A percentile compares a stretch with the other conserved stretches of the same genome.
These are phyloP conservation scores for Drosophila buzzatii DNA, from an alignment of 2,888 invertebrate genomes.

Conservation along the genomic window DNA sequence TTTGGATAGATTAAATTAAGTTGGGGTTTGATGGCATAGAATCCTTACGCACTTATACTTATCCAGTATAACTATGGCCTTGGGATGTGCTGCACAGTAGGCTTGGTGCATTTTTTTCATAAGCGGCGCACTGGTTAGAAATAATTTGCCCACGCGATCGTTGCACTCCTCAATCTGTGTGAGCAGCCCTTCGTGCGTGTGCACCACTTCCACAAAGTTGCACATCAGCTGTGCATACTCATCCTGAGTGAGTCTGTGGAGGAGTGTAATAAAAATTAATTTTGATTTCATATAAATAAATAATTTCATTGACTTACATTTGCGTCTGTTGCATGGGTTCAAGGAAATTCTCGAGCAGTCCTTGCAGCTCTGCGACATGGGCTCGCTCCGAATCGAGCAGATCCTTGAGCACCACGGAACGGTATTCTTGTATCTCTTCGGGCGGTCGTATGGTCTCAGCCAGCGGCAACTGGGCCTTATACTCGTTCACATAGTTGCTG, in stretches of 20 bases:
- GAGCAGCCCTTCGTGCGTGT: slow-evolving; percentile 93
- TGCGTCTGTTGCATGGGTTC: slow-evolving; percentile 94
- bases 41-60: slow-evolving; percentile 91
- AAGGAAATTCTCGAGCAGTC: slow-evolving; percentile 93
- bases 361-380: slow-evolving; percentile 95
- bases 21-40: background rate
- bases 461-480: slow-evolving; percentile 87
- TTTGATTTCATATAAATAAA: accelerated
- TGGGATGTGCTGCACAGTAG: slow-evolving; percentile 97
- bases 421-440: slow-evolving; percentile 91
- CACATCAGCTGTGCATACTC: slow-evolving; percentile 95
- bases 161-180: slow-evolving; percentile 92
- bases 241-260: slow-evolving; percentile 90
- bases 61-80: slow-evolving; percentile 96
- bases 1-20: background rate
- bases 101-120: slow-evolving; percentile 93
- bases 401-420: slow-evolving; percentile 94
- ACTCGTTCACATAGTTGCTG: slow-evolving; percentile 97
- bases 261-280: no score
- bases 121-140: slow-evolving; percentile 93
- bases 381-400: slow-evolving; percentile 96
- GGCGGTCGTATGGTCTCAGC: slow-evolving; percentile 89
- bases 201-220: slow-evolving; percentile 94
- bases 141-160: slow-evolving; percentile 95
- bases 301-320: slow-evolving; percentile 88